Evolutionary conservation across 1,140 invertebrate genomes (phyloP).

Genomic region (Cydia fagiglandana): DNA sequence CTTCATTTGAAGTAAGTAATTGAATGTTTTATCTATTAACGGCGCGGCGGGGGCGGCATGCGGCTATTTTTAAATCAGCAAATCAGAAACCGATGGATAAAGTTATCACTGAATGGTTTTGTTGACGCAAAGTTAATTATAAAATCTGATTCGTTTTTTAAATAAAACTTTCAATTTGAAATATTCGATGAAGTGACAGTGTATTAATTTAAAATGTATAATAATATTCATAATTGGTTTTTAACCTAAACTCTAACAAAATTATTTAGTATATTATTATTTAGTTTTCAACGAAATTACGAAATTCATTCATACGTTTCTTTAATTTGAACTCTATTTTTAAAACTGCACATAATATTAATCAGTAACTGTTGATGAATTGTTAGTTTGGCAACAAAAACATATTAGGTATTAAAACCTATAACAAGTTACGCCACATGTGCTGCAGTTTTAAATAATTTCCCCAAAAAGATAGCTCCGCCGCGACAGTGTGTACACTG

Average conservation of each 20-base stretch:
- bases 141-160: not conserved
- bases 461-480: conserved; percentile 32
- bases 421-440: too few species aligned
- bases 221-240: not conserved
- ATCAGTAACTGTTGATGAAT: too few species aligned
- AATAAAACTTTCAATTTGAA: too few species aligned
- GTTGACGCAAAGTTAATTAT: not conserved
- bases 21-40: not conserved
- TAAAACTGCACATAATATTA: too few species aligned
- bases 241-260: not conserved
- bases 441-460: too few species aligned
- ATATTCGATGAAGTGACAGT: not conserved
- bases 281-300: too few species aligned
- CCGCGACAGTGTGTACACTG: conserved; percentile 42
- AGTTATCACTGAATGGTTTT: not conserved
- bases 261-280: too few species aligned
- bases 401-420: too few species aligned
- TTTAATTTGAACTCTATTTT: too few species aligned
- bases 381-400: too few species aligned
- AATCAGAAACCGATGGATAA: not conserved
- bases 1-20: not conserved
- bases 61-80: not conserved
- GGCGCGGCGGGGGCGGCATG: too few species aligned
- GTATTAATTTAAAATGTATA: not conserved
- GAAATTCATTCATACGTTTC: too few species aligned